These are phyloP conservation scores for Erethizon dorsatum DNA, from an alignment of 2,797 vertebrate genomes.

Conservation along the genomic window DNA sequence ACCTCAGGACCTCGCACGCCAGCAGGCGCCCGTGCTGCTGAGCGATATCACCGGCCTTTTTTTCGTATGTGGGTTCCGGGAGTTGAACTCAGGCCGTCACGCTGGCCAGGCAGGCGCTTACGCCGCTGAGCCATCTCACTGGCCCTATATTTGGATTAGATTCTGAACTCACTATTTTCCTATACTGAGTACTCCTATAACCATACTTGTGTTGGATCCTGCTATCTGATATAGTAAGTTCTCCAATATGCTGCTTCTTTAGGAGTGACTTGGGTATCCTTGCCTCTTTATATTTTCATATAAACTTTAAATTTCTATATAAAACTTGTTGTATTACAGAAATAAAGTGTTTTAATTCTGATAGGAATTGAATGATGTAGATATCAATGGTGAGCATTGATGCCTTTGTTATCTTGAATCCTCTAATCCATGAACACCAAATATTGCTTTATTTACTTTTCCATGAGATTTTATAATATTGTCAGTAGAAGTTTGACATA, in stretches of 20 bases:
- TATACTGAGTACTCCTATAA: neutral
- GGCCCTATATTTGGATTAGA: no score
- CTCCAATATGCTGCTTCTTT: neutral
- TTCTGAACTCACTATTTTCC: neutral
- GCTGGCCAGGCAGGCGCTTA: no score
- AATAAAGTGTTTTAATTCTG: neutral
- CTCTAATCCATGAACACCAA: neutral
- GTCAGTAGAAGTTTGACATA: neutral
- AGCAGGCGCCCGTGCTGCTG: no score
- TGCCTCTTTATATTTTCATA: neutral
- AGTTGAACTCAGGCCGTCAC: no score
- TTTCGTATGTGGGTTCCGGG: no score
- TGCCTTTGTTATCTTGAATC: neutral
- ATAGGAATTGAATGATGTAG: neutral
- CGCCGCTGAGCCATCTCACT: no score
- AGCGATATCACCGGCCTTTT: no score
- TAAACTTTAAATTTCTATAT: conserved; percentile 36
- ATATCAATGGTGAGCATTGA: neutral
- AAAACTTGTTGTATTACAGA: neutral
- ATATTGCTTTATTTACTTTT: neutral
- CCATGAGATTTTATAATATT: neutral
- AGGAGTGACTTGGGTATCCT: neutral
- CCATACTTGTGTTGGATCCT: neutral
- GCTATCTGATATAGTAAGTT: neutral
- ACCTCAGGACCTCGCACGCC: no score